Conservation (phyloP, 2,113 vertebrate genomes). For the Cygnus buccinator region DNA sequence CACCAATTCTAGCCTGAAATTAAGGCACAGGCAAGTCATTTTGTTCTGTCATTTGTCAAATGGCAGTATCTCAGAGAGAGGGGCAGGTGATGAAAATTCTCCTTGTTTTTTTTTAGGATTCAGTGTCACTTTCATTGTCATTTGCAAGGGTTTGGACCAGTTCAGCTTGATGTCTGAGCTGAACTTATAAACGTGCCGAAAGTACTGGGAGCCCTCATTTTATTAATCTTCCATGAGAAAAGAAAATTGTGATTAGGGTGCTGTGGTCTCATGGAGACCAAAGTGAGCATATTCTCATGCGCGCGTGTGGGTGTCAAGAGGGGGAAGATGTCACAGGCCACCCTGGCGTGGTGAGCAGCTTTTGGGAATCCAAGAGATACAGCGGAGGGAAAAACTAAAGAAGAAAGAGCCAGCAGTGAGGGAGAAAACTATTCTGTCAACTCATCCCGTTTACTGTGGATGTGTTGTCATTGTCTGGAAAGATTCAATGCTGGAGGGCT, state of each 20-base stretch:
- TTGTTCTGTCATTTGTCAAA: not conserved
- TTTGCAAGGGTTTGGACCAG: not conserved
- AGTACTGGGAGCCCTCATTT: not conserved
- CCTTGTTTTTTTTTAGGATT: not conserved
- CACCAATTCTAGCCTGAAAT: not conserved
- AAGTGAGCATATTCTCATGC: not conserved
- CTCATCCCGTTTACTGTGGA: not conserved
- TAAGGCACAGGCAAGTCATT: not conserved
- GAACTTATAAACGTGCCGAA: not conserved
- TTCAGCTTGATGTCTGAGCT: not conserved
- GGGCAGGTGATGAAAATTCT: not conserved
- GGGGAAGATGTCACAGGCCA: not conserved
- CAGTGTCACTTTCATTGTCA: not conserved
- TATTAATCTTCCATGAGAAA: fast-evolving
- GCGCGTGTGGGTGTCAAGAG: fast-evolving
- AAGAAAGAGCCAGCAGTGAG: not conserved
- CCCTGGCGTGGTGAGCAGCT: not conserved
- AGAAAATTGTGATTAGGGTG: not conserved
- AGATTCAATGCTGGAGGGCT: not conserved
- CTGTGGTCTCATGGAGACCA: not conserved
- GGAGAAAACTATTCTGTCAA: not conserved
- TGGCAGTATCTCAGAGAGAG: not conserved
- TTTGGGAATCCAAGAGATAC: not conserved
- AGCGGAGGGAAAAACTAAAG: not conserved
- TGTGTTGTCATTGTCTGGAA: not conserved